phyloP scores from a whole-genome alignment of 2,113 vertebrate species.

The Rhegmatorhina hoffmannsi region DNA sequence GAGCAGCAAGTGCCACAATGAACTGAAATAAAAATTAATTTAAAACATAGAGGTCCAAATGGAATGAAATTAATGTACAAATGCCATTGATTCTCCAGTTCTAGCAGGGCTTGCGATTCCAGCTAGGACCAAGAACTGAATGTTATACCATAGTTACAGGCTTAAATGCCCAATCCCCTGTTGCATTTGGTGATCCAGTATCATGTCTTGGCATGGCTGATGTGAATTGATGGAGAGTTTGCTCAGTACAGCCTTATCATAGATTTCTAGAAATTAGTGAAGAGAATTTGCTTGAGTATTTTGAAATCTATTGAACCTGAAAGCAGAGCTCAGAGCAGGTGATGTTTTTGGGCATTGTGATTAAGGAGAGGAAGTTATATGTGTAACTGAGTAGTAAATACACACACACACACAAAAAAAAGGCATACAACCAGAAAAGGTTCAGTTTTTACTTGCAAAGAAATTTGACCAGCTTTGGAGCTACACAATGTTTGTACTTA shows the following conservation, averaged over 20 bases:
- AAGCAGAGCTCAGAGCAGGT: background rate
- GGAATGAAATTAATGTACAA: background rate
- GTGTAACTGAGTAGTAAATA: background rate
- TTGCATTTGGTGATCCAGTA: background rate
- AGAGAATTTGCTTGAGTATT: background rate
- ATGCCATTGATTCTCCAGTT: background rate
- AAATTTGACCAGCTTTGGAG: background rate
- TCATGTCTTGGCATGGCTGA: background rate
- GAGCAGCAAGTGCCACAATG: background rate
- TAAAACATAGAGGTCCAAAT: background rate
- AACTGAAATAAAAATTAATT: background rate
- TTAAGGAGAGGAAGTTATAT: background rate
- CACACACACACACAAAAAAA: background rate
- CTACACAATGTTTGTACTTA: background rate
- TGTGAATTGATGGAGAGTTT: background rate
- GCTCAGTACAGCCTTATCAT: background rate
- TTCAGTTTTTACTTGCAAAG: background rate
- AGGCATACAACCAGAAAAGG: rapidly evolving
- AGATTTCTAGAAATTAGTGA: background rate
- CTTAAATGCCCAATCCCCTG: background rate
- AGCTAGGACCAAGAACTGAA: background rate
- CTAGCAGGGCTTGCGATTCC: background rate
- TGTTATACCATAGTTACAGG: background rate
- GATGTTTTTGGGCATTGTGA: background rate
- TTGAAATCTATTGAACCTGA: background rate